Percentiles rank a stretch among this genome's conserved stretches.
Conservation (phyloP, 2,888 invertebrate genomes). For the Hoplodrina blanda region DNA sequence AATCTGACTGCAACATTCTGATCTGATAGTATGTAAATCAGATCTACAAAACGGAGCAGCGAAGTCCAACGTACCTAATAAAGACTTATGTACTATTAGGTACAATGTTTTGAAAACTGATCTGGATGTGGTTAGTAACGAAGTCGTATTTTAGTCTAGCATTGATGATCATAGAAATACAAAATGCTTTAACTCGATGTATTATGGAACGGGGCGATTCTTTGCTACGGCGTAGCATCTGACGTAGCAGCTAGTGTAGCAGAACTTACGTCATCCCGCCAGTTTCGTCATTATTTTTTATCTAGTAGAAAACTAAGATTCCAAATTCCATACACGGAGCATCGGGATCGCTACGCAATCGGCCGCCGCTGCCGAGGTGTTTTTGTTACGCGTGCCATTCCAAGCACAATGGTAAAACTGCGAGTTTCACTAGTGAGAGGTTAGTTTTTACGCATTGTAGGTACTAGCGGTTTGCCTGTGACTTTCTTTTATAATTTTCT, state of each 20-base stretch:
- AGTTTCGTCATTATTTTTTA: neutral
- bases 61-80: constrained; percentile 6
- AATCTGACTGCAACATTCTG: constrained; percentile 39
- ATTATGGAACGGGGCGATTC: neutral
- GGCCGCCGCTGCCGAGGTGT: no score
- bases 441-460: no score
- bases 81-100: neutral
- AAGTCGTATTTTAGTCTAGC: neutral
- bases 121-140: neutral
- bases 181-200: neutral
- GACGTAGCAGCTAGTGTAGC: constrained; percentile 13
- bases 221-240: constrained; percentile 19
- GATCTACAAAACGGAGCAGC: constrained; percentile 37
- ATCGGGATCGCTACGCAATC: no score
- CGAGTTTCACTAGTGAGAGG: no score
- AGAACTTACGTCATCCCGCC: constrained; percentile 1
- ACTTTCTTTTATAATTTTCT: no score
- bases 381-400: no score
- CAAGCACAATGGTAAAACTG: no score
- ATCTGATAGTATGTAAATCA: constrained; percentile 53
- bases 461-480: no score
- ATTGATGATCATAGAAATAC: neutral
- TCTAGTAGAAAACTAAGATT: no score
- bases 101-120: constrained; percentile 16
- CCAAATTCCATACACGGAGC: no score